phyloP scores from a whole-genome alignment of 2,888 invertebrate species.

The Agrilus biguttatus region DNA sequence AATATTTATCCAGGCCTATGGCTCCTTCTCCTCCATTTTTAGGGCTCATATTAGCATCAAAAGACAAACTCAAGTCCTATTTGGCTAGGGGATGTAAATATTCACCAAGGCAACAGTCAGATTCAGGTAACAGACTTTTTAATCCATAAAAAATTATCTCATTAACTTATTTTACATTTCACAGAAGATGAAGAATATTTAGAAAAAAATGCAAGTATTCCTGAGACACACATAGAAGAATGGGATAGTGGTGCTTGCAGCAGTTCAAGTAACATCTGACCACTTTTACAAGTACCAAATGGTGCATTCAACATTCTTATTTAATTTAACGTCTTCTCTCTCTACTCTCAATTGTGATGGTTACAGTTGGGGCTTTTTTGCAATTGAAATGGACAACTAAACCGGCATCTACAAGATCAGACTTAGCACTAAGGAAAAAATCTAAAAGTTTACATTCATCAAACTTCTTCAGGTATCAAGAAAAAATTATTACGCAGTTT shows the following conservation, averaged over 20 bases:
- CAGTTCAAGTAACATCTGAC: constrained; percentile 17
- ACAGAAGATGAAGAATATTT: constrained; percentile 20
- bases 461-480: no score
- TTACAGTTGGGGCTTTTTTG: no score
- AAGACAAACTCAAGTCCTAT: constrained; percentile 62
- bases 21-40: constrained; percentile 91
- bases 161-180: constrained; percentile 8
- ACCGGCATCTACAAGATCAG: no score
- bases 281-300: no score
- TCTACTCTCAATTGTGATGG: no score
- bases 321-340: no score
- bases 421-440: no score
- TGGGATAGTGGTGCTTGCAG: constrained; percentile 26
- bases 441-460: no score
- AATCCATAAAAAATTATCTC: not conserved
- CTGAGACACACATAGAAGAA: constrained; percentile 14
- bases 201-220: constrained; percentile 14
- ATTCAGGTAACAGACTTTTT: constrained; percentile 6
- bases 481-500: no score
- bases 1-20: constrained; percentile 84
- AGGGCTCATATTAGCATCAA: constrained; percentile 83
- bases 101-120: constrained; percentile 54
- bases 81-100: constrained; percentile 59
- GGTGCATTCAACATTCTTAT: no score
- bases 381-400: no score